Percentiles rank a stretch among this genome's conserved stretches.
phyloP scores from a whole-genome alignment of 2,797 vertebrate species.

The Chelon labrosus region DNA sequence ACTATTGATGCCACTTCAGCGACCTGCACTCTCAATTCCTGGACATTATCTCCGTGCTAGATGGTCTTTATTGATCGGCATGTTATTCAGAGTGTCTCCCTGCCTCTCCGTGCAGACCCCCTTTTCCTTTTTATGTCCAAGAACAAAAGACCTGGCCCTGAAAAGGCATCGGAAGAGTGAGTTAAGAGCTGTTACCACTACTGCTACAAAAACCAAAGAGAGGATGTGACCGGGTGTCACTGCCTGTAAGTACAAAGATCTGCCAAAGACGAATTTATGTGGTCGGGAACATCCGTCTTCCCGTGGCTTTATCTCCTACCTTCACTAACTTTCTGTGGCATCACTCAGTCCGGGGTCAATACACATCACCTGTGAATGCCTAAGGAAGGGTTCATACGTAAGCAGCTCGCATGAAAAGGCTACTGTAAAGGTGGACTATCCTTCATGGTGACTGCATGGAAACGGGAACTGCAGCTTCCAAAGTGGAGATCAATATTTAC shows the following conservation, averaged over 20 bases:
- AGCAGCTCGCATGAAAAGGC: constrained; percentile 15
- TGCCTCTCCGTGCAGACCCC: constrained; percentile 39
- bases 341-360: constrained; percentile 57
- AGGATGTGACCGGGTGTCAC: constrained; percentile 65
- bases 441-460: background rate
- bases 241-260: constrained; percentile 42
- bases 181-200: constrained; percentile 59
- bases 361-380: constrained; percentile 46
- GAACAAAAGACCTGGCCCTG: constrained; percentile 72
- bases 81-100: constrained; percentile 74
- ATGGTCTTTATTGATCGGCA: constrained; percentile 78
- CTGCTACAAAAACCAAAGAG: constrained; percentile 50
- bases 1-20: constrained; percentile 58
- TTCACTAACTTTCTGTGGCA: constrained; percentile 38
- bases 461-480: background rate
- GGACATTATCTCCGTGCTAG: constrained; percentile 61
- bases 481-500: constrained; percentile 2
- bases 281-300: constrained; percentile 56
- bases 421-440: background rate
- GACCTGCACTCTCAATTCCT: constrained; percentile 47
- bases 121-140: constrained; percentile 71
- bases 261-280: constrained; percentile 49
- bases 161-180: constrained; percentile 64
- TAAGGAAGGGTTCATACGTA: constrained; percentile 1
- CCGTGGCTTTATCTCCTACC: constrained; percentile 40